Evolutionary conservation across 2,888 invertebrate species (phyloP).

Genomic region (Nemurella pictetii): DNA sequence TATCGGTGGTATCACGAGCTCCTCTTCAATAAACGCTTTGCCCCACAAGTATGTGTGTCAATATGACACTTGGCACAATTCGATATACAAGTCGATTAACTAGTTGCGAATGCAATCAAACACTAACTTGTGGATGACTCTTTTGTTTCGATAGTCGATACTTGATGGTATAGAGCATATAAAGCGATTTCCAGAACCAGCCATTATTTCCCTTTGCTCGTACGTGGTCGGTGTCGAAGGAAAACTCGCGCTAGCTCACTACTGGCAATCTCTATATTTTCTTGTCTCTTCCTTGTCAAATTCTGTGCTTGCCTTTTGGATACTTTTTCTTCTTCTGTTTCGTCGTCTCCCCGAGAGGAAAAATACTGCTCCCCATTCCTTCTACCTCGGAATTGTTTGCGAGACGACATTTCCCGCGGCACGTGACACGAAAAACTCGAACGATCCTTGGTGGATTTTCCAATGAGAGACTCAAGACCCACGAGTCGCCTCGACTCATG

Average conservation of each 20-base stretch:
- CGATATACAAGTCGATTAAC: neutral
- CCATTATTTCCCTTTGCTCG: neutral
- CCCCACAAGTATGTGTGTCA: neutral
- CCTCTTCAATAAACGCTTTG: neutral
- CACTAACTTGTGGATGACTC: neutral
- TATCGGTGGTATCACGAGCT: neutral
- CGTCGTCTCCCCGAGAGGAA: neutral
- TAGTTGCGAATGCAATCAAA: neutral
- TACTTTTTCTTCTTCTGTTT: slow-evolving; percentile 23
- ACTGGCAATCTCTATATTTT: slow-evolving; percentile 11
- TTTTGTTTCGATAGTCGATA: neutral
- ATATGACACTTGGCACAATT: neutral
- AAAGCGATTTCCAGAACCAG: neutral
- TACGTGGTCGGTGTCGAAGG: neutral
- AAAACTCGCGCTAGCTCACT: neutral
- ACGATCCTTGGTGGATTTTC: neutral
- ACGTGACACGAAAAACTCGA: slow-evolving; percentile 18
- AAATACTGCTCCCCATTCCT: slow-evolving; percentile 26
- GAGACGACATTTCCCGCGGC: slow-evolving; percentile 11
- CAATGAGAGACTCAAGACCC: neutral
- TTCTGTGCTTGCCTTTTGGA: slow-evolving; percentile 20
- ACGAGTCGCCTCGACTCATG: too few species aligned
- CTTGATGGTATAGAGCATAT: neutral
- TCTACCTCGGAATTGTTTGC: slow-evolving; percentile 32
- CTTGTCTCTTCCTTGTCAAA: slow-evolving; percentile 21